Evolutionary conservation across 1,140 invertebrate genomes (phyloP).

Genomic region (Diorhabda elongata): DNA sequence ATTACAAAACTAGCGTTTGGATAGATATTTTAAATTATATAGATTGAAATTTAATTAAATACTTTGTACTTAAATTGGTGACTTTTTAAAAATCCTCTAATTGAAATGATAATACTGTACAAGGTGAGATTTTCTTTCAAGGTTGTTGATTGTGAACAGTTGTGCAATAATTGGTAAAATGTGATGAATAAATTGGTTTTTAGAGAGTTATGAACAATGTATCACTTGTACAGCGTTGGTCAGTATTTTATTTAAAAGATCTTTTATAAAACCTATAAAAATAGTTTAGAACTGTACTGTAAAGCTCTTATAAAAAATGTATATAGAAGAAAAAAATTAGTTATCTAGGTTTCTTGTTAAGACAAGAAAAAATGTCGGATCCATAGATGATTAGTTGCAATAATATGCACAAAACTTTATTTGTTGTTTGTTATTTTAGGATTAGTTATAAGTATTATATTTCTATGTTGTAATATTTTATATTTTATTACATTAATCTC

Average conservation of each 20-base stretch:
- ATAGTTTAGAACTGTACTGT: slow-evolving; percentile 13
- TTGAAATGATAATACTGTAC: too few species aligned
- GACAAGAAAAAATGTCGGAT: slow-evolving; percentile 12
- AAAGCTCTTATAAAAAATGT: slow-evolving; percentile 9
- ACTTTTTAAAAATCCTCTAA: too few species aligned
- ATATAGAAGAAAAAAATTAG: slow-evolving; percentile 26
- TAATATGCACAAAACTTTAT: slow-evolving; percentile 34
- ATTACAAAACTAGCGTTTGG: too few species aligned
- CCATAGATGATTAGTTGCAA: slow-evolving; percentile 30
- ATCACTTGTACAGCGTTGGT: slow-evolving; percentile 30
- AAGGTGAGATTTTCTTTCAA: too few species aligned
- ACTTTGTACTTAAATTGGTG: too few species aligned
- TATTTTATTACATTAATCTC: slow-evolving; percentile 30
- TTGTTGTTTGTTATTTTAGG: slow-evolving; percentile 34
- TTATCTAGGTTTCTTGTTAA: slow-evolving; percentile 25
- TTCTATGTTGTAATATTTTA: slow-evolving; percentile 35
- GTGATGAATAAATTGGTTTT: not conserved
- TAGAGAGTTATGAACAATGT: not conserved
- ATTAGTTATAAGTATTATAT: slow-evolving; percentile 31
- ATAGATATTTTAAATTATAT: too few species aligned
- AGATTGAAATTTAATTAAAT: too few species aligned
- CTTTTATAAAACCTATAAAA: slow-evolving; percentile 4
- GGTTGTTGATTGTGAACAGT: too few species aligned
- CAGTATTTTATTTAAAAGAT: slow-evolving; percentile 35
- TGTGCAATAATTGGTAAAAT: not conserved